A percentile compares a stretch with the other conserved stretches of the same genome.
phyloP scores from a whole-genome alignment of 2,888 invertebrate genomes.

The Drosophila mimica region DNA sequence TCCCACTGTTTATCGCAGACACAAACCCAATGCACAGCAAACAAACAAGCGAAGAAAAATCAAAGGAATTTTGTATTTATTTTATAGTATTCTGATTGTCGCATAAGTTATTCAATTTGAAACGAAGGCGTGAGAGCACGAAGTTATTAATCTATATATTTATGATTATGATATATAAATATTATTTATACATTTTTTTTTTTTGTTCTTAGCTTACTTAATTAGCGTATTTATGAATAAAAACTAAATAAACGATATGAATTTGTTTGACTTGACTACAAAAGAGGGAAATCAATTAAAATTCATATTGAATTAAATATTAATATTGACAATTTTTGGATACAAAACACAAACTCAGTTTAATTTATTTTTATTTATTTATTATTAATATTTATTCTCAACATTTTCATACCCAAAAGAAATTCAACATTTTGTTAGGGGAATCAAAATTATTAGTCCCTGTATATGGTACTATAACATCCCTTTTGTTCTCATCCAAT shows the following conservation, averaged over 20 bases:
- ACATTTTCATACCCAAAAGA: neutral
- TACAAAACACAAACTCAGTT: neutral
- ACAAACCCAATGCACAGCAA: constrained; percentile 9
- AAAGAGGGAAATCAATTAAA: neutral
- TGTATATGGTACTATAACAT: too few species aligned
- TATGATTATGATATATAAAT: constrained; percentile 15
- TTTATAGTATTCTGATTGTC: constrained; percentile 61
- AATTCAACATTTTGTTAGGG: neutral
- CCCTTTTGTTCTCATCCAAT: too few species aligned
- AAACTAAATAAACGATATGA: constrained; percentile 2
- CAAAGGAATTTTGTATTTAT: constrained; percentile 58
- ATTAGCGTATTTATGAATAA: constrained; percentile 25
- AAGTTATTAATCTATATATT: constrained; percentile 3
- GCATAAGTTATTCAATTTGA: constrained; percentile 37
- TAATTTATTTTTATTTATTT: neutral
- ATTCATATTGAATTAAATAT: neutral
- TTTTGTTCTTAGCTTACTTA: constrained; percentile 18
- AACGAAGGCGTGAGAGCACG: constrained; percentile 24
- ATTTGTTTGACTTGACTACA: neutral
- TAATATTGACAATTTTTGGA: neutral
- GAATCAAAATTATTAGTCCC: too few species aligned
- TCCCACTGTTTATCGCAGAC: constrained; percentile 36
- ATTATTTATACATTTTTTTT: constrained; percentile 31
- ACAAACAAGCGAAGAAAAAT: constrained; percentile 2
- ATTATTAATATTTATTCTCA: neutral